These are phyloP conservation scores for Scaptodrosophila lebanonensis DNA, from an alignment of 1,140 invertebrate species.

Conservation along the genomic window DNA sequence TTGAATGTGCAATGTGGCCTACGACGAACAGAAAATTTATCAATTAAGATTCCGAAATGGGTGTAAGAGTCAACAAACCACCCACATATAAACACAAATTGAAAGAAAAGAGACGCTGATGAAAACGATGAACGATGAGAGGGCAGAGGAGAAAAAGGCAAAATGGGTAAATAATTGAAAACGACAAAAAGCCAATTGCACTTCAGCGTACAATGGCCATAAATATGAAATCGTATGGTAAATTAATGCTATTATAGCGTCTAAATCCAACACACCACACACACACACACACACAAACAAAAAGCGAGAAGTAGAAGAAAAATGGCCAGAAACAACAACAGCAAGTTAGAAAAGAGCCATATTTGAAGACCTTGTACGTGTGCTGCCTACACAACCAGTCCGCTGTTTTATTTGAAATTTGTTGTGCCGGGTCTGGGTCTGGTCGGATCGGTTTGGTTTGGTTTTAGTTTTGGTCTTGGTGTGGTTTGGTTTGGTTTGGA, in stretches of 20 bases:
- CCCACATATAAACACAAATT: constrained; percentile 43
- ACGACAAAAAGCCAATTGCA: constrained; percentile 48
- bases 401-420: constrained; percentile 64
- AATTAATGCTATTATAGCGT: constrained; percentile 72
- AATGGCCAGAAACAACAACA: constrained; percentile 53
- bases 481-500: constrained; percentile 31
- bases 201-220: constrained; percentile 64
- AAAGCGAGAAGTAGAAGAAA: constrained; percentile 66
- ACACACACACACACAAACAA: too few species aligned
- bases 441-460: constrained; percentile 2
- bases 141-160: constrained; percentile 32
- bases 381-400: constrained; percentile 72
- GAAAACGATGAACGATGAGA: constrained; percentile 12
- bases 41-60: constrained; percentile 58
- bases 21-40: too few species aligned
- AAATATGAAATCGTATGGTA: constrained; percentile 72
- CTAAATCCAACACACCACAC: constrained; percentile 54
- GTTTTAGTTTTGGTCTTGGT: too few species aligned
- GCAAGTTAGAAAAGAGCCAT: constrained; percentile 55
- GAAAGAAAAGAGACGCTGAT: constrained; percentile 1
- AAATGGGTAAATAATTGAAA: constrained; percentile 3
- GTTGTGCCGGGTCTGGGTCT: constrained; percentile 14
- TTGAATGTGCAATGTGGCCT: too few species aligned
- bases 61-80: constrained; percentile 57
- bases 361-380: constrained; percentile 73